Evolutionary conservation across 2,888 invertebrate species (phyloP), one percentile per base, ranked within the genome.

Genomic region (Cotesia congregata): DNA sequence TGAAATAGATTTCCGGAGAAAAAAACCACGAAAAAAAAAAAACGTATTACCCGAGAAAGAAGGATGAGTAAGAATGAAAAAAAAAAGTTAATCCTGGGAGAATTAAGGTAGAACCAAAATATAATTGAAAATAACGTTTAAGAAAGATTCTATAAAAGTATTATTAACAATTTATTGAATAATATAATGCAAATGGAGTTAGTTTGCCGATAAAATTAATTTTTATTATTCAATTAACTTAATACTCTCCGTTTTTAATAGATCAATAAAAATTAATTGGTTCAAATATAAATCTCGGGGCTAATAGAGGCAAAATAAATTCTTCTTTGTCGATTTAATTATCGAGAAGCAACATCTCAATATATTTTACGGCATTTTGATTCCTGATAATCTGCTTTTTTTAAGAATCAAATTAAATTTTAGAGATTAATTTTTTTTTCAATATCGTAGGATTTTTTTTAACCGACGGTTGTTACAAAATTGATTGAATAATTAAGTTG

Each of bases 71-170:
- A 50, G 50, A 50, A 12, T 12, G 12, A 30, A 30, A 50, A 50
- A 50, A 50, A 50, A 50, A 50, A 50, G 1, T 50, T 50, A 50
- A 50, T 50, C 50, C 50, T 12, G 50, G 17, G 50, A 17, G 62
- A 20, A 72, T 39, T 62, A 41, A 72, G 61, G 39, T 62, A 15
- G 39, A 62, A 62, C 41, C 9, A 70, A 70, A 72, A 73, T 20
- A 15, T 50, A 76, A 64, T 50, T 50, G 50, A 70, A 64, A 50
- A 64, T 59, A 61, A 38, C 65, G 30, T 59, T 50, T 69, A 71
- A 67, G 39, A 62, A 68, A 61, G n/a, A 60, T 17, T 64, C 59
- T n/a, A 59, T 20, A 60, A 39, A 39, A 41, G 38, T 67, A 67
- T 60, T 67, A 67, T 60, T 50, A 50, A 50, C 12, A 50, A 50